These are phyloP conservation scores for Torymus texanus DNA, from an alignment of 2,888 invertebrate species.

Conservation along the genomic window DNA sequence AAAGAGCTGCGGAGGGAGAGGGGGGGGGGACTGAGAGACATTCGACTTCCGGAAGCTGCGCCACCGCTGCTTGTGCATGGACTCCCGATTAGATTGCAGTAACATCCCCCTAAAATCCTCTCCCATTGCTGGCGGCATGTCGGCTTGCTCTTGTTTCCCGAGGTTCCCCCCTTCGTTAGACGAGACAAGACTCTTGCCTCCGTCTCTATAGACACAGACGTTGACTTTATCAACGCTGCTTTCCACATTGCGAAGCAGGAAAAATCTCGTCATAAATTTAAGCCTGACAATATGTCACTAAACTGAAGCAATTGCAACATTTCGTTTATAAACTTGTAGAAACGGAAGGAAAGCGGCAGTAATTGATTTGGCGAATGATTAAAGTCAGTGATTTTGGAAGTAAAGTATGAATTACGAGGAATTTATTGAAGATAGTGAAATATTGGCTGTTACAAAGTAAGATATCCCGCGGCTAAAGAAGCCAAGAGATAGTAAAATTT, in stretches of 20 bases:
- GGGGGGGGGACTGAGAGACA: not conserved
- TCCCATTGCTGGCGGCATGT: constrained; percentile 19
- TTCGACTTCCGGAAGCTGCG: not conserved
- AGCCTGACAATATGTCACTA: too few species aligned
- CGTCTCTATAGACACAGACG: not conserved
- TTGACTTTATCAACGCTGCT: not conserved
- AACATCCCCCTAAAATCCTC: constrained; percentile 25
- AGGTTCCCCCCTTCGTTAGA: constrained; percentile 25
- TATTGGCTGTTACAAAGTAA: too few species aligned
- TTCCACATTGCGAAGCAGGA: not conserved
- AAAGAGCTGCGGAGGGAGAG: not conserved
- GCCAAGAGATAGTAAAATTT: not conserved
- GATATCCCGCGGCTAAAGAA: not conserved
- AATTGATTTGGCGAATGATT: too few species aligned
- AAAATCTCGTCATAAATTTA: not conserved
- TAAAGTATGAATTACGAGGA: too few species aligned
- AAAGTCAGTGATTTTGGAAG: too few species aligned
- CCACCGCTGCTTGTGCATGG: not conserved
- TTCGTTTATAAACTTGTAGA: too few species aligned
- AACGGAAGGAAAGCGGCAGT: too few species aligned
- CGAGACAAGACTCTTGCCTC: constrained; percentile 15
- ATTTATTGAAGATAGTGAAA: too few species aligned
- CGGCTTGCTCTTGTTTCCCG: not conserved
- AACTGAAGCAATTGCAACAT: too few species aligned
- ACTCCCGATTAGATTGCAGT: constrained; percentile 39